Conservation (phyloP, 1,140 invertebrate species). For the Drosophila equinoxialis region DNA sequence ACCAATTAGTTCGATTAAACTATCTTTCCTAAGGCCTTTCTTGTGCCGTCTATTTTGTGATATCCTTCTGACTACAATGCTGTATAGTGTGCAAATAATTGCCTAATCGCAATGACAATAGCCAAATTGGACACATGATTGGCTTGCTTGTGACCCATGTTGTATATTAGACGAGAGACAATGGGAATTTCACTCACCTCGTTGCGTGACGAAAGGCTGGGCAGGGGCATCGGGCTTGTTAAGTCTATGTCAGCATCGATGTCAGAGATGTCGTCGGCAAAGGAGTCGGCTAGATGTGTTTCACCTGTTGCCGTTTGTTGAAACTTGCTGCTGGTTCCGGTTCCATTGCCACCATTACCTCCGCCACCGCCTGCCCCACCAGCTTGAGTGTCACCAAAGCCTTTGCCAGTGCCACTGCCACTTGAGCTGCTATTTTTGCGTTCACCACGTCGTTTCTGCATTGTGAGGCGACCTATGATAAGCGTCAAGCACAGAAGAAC, state of each 20-base stretch:
- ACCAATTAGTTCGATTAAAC: no score
- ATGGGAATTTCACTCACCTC: conserved; percentile 58
- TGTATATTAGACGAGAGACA: conserved; percentile 6
- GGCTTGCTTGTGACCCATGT: not conserved
- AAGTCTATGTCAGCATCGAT: conserved; percentile 89
- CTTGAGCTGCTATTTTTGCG: conserved; percentile 76
- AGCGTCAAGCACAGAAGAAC: conserved; percentile 88
- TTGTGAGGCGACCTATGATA: conserved; percentile 87
- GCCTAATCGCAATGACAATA: conserved; percentile 4
- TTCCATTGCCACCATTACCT: conserved; percentile 23
- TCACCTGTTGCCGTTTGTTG: conserved; percentile 84
- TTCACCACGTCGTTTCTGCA: conserved; percentile 85
- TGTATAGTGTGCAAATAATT: not conserved
- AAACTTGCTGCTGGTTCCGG: conserved; percentile 80
- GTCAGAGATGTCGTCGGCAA: conserved; percentile 88
- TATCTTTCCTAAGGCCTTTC: not conserved
- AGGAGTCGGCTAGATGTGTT: conserved; percentile 88
- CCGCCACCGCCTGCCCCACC: conserved; percentile 20
- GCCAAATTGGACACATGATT: conserved; percentile 14
- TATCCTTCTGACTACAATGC: no score
- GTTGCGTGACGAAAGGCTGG: conserved; percentile 73
- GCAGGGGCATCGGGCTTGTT: conserved; percentile 85
- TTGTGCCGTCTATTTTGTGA: not conserved
- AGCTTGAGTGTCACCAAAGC: conserved; percentile 39
- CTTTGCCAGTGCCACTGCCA: conserved; percentile 44